A percentile compares a stretch with the other conserved stretches of the same genome.
These are phyloP conservation scores for Jacana jacana DNA, from an alignment of 2,113 vertebrate genomes.

Conservation along the genomic window DNA sequence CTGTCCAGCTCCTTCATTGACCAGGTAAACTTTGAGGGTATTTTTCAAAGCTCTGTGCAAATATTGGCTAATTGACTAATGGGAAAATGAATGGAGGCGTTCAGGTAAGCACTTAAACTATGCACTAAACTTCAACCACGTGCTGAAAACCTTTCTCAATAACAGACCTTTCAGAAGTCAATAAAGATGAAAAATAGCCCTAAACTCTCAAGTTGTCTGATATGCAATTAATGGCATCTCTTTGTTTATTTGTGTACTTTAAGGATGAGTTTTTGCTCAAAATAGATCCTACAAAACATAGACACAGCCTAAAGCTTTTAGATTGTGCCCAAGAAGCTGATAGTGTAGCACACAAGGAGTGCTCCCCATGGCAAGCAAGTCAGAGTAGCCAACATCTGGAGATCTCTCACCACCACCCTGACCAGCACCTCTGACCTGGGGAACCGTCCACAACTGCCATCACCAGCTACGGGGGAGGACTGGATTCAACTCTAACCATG, in stretches of 20 bases:
- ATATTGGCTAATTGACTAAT: neutral
- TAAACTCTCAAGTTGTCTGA: neutral
- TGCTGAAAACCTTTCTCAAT: neutral
- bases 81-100: neutral
- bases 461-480: neutral
- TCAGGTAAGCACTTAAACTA: neutral
- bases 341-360: fast-evolving
- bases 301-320: neutral
- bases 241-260: neutral
- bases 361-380: neutral
- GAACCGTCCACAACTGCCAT: neutral
- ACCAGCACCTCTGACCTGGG: neutral
- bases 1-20: neutral
- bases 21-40: neutral
- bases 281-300: fast-evolving
- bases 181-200: neutral
- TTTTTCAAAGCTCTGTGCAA: neutral
- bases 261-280: neutral
- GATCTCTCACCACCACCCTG: neutral
- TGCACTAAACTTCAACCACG: neutral
- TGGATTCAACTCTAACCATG: neutral
- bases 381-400: neutral
- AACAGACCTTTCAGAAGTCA: neutral
- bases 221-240: neutral
- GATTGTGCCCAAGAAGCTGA: neutral